phyloP scores from a whole-genome alignment of 2,888 invertebrate genomes.

The Trachelus stipa region DNA sequence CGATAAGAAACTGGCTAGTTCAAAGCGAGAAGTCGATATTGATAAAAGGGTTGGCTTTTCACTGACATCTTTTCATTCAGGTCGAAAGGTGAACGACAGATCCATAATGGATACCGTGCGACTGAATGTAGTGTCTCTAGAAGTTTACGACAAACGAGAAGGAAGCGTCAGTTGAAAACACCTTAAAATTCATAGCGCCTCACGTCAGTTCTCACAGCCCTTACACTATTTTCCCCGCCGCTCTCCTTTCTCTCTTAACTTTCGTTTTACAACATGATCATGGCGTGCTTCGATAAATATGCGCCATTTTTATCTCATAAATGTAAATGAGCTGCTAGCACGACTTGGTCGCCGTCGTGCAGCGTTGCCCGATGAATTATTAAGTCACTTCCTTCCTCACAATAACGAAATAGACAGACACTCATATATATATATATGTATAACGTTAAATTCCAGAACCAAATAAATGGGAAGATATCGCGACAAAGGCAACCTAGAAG shows the following conservation, averaged over 20 bases:
- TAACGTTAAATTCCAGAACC: conserved; percentile 25
- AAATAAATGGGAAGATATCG: conserved; percentile 30
- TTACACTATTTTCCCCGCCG: conserved; percentile 5
- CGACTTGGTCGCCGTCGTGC: conserved; percentile 20
- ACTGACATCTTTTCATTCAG: neutral
- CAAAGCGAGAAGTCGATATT: neutral
- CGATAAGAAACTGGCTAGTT: neutral
- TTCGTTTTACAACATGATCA: conserved; percentile 24
- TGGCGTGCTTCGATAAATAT: conserved; percentile 27
- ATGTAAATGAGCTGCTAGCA: conserved; percentile 37
- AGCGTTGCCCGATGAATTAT: conserved; percentile 33
- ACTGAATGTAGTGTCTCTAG: neutral
- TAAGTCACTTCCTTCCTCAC: conserved; percentile 34
- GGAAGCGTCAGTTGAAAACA: neutral
- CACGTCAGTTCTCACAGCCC: conserved; percentile 6
- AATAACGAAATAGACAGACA: conserved; percentile 33
- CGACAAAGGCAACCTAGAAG: conserved; percentile 21
- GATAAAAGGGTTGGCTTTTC: neutral
- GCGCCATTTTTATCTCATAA: conserved; percentile 39
- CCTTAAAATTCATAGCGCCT: conserved; percentile 13
- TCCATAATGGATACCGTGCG: neutral
- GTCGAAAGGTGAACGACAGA: neutral
- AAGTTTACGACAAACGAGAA: conserved; percentile 3
- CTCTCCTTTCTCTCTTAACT: conserved; percentile 6
- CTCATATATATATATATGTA: conserved; percentile 21